Evolutionary conservation across 2,888 invertebrate genomes (phyloP).

Genomic region (Trimorus sp.): DNA sequence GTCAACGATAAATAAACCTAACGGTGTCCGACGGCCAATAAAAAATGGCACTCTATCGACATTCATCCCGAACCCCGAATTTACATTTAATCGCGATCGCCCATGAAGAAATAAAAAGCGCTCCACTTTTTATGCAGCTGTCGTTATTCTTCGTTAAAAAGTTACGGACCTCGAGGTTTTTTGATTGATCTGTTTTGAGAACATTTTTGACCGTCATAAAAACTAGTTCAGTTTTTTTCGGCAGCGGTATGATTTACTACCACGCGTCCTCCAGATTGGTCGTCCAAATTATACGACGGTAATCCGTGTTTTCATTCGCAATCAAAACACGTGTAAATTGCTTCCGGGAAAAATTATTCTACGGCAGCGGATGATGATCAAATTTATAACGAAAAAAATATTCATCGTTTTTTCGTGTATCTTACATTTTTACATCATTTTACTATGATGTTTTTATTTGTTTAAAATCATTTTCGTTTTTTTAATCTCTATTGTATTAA

Average conservation of each 20-base stretch:
- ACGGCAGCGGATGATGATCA: conserved; percentile 15
- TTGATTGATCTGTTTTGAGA: conserved; percentile 21
- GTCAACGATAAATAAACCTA: conserved; percentile 17
- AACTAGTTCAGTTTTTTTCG: conserved; percentile 32
- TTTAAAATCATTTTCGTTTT: no score
- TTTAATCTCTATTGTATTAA: no score
- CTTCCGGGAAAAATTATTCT: conserved; percentile 3
- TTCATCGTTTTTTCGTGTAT: neutral
- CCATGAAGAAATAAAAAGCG: no score
- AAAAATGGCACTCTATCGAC: neutral
- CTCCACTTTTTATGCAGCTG: conserved; percentile 28
- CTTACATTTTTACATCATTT: no score
- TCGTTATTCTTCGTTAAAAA: conserved; percentile 59
- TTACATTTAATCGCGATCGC: no score
- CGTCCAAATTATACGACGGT: conserved; percentile 47
- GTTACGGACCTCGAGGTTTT: conserved; percentile 38
- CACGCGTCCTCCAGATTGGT: conserved; percentile 51
- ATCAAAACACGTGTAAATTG: conserved; percentile 25
- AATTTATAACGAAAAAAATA: conserved; percentile 25
- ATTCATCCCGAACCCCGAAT: neutral
- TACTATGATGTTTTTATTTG: no score
- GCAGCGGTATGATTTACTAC: conserved; percentile 38
- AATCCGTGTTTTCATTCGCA: conserved; percentile 26
- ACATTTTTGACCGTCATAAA: conserved; percentile 38
- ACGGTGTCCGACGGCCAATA: conserved; percentile 14